Conservation (phyloP, 1,140 invertebrate genomes). For the Andrena cerasifolii region DNA sequence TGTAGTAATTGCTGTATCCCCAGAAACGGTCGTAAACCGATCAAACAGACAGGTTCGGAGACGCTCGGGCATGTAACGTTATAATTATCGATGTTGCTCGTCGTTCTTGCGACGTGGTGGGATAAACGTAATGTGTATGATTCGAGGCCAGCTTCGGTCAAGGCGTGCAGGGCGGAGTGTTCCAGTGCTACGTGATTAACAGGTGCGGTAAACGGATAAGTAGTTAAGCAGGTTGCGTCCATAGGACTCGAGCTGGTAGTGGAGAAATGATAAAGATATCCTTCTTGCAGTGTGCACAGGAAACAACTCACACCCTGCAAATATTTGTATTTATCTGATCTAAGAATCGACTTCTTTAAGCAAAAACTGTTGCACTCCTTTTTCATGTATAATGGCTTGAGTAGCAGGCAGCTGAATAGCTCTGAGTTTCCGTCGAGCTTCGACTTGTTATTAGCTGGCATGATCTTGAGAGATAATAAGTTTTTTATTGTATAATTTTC, state of each 20-base stretch:
- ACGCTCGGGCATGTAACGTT: slow-evolving; percentile 83
- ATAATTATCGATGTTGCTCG: slow-evolving; percentile 71
- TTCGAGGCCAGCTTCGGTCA: slow-evolving; percentile 90
- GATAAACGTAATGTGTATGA: slow-evolving; percentile 88
- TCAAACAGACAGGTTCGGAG: slow-evolving; percentile 87
- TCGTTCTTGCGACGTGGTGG: slow-evolving; percentile 81
- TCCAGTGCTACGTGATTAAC: slow-evolving; percentile 87
- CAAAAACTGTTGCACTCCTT: slow-evolving; percentile 65
- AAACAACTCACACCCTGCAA: slow-evolving; percentile 80
- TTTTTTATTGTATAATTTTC: slow-evolving; percentile 78
- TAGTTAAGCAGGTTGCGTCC: slow-evolving; percentile 73
- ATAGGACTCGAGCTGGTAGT: slow-evolving; percentile 62
- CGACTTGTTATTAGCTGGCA: slow-evolving; percentile 53
- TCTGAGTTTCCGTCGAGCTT: slow-evolving; percentile 67
- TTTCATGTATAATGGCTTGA: slow-evolving; percentile 79
- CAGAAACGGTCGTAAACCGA: slow-evolving; percentile 88
- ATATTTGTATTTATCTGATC: slow-evolving; percentile 76
- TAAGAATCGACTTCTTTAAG: slow-evolving; percentile 76
- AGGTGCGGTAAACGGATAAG: slow-evolving; percentile 88
- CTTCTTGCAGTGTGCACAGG: slow-evolving; percentile 84
- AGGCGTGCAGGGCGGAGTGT: slow-evolving; percentile 87
- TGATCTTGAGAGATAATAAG: slow-evolving; percentile 75
- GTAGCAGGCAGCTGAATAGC: slow-evolving; percentile 74
- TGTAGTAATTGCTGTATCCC: slow-evolving; percentile 87
- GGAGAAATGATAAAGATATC: slow-evolving; percentile 84